Conservation (phyloP, 2,888 invertebrate genomes). For the Apocheima hispidaria region DNA sequence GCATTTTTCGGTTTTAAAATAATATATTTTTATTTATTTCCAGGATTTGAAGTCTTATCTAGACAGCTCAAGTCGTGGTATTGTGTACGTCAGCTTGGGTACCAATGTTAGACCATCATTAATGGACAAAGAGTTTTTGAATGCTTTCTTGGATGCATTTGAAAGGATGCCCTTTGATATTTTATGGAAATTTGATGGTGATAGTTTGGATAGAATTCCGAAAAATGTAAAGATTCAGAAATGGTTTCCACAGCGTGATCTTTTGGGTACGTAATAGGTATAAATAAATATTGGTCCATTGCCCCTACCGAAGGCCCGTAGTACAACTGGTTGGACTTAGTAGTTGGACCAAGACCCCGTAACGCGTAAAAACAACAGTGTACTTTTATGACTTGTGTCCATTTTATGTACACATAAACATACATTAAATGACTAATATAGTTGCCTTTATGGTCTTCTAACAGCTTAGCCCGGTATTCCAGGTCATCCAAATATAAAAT, state of each 20-base stretch:
- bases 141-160: constrained; percentile 49
- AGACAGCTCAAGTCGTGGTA: constrained; percentile 48
- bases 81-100: constrained; percentile 55
- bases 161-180: constrained; percentile 48
- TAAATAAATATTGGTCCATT: too few relatives aligned
- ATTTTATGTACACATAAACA: too few relatives aligned
- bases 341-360: too few relatives aligned
- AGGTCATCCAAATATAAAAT: constrained; percentile 69
- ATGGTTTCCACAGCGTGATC: constrained; percentile 55
- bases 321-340: too few relatives aligned
- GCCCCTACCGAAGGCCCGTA: too few relatives aligned
- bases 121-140: constrained; percentile 46
- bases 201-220: constrained; percentile 40
- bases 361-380: too few relatives aligned
- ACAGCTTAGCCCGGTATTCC: constrained; percentile 10
- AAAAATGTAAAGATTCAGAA: constrained; percentile 50
- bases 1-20: background rate
- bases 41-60: constrained; percentile 52
- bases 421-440: background rate
- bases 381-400: too few relatives aligned
- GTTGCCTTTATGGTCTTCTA: background rate
- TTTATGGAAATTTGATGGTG: constrained; percentile 54
- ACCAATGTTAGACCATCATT: constrained; percentile 46
- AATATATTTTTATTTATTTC: constrained; percentile 19
- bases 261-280: constrained; percentile 17